phyloP scores from a whole-genome alignment of 2,888 invertebrate genomes.

The Theodoxus fluviatilis region DNA sequence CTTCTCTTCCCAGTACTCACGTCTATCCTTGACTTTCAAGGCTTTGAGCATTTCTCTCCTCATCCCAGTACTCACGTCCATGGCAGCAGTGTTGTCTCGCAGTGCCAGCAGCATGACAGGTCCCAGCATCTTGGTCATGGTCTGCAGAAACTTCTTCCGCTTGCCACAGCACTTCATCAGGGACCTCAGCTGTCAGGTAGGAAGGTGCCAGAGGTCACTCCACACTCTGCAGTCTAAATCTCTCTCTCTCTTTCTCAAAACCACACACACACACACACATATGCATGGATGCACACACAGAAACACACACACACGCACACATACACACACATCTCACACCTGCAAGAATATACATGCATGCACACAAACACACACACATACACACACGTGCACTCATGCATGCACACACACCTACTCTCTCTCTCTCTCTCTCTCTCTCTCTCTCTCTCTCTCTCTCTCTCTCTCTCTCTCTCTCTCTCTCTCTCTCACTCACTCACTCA shows the following conservation, averaged over 20 bases:
- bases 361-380: background rate
- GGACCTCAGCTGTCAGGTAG: slow-evolving; percentile 60
- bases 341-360: background rate
- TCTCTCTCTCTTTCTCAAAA: background rate
- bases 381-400: background rate
- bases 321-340: background rate
- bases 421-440: background rate
- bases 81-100: slow-evolving; percentile 70
- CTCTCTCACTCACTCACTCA: background rate
- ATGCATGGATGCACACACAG: background rate
- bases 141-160: slow-evolving; percentile 75
- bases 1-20: no score
- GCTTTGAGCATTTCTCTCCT: no score
- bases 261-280: background rate
- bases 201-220: no score
- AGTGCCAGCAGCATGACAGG: slow-evolving; percentile 78
- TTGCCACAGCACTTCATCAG: slow-evolving; percentile 75
- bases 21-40: no score
- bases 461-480: background rate
- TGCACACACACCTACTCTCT: background rate
- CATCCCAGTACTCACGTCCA: slow-evolving; percentile 63
- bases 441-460: background rate
- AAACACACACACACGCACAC: background rate
- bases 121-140: slow-evolving; percentile 75
- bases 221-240: no score